Conservation (phyloP, 2,888 invertebrate species). For the Abscondita cerata region DNA sequence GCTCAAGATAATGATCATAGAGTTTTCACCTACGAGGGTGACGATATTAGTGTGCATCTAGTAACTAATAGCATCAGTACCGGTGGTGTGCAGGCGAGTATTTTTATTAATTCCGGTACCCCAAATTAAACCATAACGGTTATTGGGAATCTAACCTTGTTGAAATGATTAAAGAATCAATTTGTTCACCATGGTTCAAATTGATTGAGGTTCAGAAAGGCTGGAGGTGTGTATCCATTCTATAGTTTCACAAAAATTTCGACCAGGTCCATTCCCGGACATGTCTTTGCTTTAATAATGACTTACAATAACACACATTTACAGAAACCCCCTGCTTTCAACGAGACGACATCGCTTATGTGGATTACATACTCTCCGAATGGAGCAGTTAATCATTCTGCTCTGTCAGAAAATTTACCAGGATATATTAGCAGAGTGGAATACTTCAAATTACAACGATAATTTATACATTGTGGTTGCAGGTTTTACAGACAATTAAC, state of each 20-base stretch:
- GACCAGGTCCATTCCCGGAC: no score
- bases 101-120: no score
- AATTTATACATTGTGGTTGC: constrained; percentile 49
- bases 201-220: no score
- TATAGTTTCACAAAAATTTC: no score
- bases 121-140: no score
- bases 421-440: constrained; percentile 53
- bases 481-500: constrained; percentile 48
- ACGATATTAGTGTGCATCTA: constrained; percentile 47
- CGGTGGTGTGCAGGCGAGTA: constrained; percentile 45
- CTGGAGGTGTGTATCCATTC: no score
- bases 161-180: no score
- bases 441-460: constrained; percentile 49
- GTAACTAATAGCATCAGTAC: constrained; percentile 51
- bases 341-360: constrained; percentile 46
- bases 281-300: no score
- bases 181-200: no score
- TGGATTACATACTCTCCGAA: constrained; percentile 44
- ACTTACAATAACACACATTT: no score
- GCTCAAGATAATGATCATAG: constrained; percentile 49
- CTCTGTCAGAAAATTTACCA: constrained; percentile 33
- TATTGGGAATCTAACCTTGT: no score
- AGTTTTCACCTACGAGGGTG: constrained; percentile 50
- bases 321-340: no score
- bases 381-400: constrained; percentile 31